phyloP scores from a whole-genome alignment of 2,888 invertebrate species.

The Machimus atricapillus region DNA sequence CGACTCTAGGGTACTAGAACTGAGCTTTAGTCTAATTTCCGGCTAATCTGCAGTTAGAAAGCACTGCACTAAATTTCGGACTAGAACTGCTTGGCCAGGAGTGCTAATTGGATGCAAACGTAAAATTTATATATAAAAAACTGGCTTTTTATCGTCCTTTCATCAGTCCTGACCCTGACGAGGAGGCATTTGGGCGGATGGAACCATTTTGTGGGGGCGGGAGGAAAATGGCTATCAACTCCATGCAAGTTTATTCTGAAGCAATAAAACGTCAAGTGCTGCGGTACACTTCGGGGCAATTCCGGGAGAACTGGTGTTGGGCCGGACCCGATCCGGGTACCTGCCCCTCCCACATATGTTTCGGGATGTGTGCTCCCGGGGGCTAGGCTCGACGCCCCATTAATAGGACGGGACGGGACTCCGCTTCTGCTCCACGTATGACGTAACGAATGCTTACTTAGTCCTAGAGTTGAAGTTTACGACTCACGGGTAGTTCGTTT shows the following conservation, averaged over 20 bases:
- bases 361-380: not conserved
- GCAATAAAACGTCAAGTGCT: slow-evolving; percentile 3
- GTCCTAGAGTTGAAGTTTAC: not conserved
- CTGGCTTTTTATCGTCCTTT: not conserved
- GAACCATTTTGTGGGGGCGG: not conserved
- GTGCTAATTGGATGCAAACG: not conserved
- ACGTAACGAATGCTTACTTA: slow-evolving; percentile 1
- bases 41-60: not conserved
- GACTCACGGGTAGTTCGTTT: not conserved
- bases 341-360: not conserved
- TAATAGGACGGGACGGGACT: not conserved
- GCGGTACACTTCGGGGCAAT: not conserved
- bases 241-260: not conserved
- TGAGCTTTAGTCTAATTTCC: not conserved
- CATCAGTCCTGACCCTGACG: not conserved
- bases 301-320: not conserved
- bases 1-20: not conserved
- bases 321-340: not conserved
- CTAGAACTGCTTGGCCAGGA: not conserved
- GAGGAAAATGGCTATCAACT: not conserved
- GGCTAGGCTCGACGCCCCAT: not conserved
- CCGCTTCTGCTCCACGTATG: not conserved
- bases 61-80: not conserved
- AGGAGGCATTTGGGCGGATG: not conserved
- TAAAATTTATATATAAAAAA: not conserved